Evolutionary conservation across 1,140 invertebrate genomes (phyloP).

Genomic region (Leptinotarsa defecta): DNA sequence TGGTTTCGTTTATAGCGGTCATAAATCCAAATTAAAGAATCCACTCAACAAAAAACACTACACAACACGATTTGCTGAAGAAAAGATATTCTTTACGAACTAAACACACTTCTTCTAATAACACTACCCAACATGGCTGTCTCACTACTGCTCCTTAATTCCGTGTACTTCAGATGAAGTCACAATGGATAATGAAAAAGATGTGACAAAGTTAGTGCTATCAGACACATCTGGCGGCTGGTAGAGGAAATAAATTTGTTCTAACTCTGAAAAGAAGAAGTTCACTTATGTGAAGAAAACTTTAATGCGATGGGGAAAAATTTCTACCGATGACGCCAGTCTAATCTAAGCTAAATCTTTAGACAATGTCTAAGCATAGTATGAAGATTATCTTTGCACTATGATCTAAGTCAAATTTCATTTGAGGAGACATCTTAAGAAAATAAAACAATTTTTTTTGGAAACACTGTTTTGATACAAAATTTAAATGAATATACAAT

Average conservation of each 20-base stretch:
- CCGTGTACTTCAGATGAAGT: conserved; percentile 3
- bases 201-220: conserved; percentile 11
- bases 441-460: too few species aligned
- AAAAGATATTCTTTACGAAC: conserved; percentile 34
- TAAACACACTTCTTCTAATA: conserved; percentile 39
- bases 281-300: too few species aligned
- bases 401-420: too few species aligned
- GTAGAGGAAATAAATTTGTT: neutral
- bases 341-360: too few species aligned
- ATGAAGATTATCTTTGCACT: too few species aligned
- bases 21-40: conserved; percentile 42
- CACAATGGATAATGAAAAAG: conserved; percentile 27
- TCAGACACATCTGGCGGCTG: conserved; percentile 9
- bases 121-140: conserved; percentile 50
- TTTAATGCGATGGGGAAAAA: neutral
- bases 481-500: too few species aligned
- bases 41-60: conserved; percentile 35
- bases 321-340: neutral
- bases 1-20: conserved; percentile 54
- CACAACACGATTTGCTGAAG: conserved; percentile 38
- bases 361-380: too few species aligned
- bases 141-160: conserved; percentile 7
- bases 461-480: too few species aligned
- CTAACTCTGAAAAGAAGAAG: too few species aligned
- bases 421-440: too few species aligned